Percentiles rank a stretch among this genome's conserved stretches.
phyloP scores from a whole-genome alignment of 2,888 invertebrate genomes.

The Nomada goodeniana region DNA sequence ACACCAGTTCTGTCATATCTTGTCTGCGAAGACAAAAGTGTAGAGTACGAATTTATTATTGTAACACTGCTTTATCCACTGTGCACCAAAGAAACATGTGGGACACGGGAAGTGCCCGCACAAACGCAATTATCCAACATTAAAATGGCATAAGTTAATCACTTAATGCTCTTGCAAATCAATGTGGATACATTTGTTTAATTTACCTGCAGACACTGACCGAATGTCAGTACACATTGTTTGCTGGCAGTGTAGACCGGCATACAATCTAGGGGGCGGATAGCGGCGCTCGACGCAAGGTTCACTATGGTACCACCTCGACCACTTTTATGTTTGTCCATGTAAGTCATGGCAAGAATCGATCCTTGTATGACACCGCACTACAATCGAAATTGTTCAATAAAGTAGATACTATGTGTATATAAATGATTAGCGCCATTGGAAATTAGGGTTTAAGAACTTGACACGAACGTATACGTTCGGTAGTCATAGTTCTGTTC shows the following conservation, averaged over 20 bases:
- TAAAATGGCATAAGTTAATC: too few relatives aligned
- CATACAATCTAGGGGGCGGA: conserved; percentile 72
- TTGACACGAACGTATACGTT: too few relatives aligned
- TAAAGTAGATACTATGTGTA: too few relatives aligned
- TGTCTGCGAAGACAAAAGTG: not conserved
- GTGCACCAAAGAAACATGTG: too few relatives aligned
- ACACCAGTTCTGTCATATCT: conserved; percentile 74
- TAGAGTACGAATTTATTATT: not conserved
- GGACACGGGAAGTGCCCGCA: too few relatives aligned
- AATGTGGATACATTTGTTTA: not conserved
- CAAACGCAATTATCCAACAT: too few relatives aligned
- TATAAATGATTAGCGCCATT: too few relatives aligned
- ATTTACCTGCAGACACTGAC: conserved; percentile 68
- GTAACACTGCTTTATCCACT: not conserved
- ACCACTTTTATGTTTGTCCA: conserved; percentile 84
- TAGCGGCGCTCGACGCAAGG: conserved; percentile 87
- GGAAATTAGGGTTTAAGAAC: too few relatives aligned
- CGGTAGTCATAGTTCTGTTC: too few relatives aligned
- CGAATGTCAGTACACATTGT: conserved; percentile 77
- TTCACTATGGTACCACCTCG: conserved; percentile 88
- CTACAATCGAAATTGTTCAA: conserved; percentile 65
- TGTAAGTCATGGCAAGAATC: conserved; percentile 81
- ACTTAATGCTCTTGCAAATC: too few relatives aligned
- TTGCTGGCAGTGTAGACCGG: conserved; percentile 87
- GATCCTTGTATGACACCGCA: conserved; percentile 81